phyloP scores from a whole-genome alignment of 2,113 vertebrate species.

The Eulemur macaco region DNA sequence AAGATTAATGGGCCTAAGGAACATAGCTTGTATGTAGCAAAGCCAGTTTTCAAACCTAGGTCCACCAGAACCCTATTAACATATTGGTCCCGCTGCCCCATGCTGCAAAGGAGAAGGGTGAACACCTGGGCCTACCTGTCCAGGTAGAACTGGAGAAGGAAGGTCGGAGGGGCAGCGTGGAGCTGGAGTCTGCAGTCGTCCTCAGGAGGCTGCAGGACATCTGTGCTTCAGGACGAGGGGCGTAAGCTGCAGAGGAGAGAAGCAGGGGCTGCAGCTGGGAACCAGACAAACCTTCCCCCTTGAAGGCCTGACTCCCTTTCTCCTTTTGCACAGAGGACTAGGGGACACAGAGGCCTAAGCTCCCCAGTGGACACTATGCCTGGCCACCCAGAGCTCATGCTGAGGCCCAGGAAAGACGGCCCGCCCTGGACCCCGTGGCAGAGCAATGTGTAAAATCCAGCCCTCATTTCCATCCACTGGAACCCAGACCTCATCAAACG shows the following conservation, averaged over 20 bases:
- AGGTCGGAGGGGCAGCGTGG: background rate
- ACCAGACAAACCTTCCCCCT: background rate
- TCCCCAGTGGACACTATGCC: background rate
- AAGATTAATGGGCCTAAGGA: background rate
- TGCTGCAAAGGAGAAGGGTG: background rate
- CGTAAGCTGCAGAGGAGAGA: background rate
- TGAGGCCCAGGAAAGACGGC: background rate
- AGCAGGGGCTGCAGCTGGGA: rapidly evolving
- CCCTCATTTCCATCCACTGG: conserved; percentile 16
- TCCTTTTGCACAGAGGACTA: background rate
- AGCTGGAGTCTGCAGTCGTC: background rate
- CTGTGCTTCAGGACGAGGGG: background rate
- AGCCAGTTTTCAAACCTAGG: background rate
- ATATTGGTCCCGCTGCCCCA: rapidly evolving
- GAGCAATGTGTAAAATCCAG: background rate
- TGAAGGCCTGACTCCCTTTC: background rate
- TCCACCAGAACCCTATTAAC: background rate
- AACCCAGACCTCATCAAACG: conserved; percentile 57
- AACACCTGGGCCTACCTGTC: background rate
- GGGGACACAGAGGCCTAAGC: background rate
- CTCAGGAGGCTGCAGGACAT: background rate
- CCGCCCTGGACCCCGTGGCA: background rate
- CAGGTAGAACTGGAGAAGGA: no score
- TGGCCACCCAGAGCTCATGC: background rate
- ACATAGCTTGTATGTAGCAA: background rate